Base-by-base conservation (phyloP, 1,140 invertebrate species). In the Bursaphelenchus mucronatus region DNA sequence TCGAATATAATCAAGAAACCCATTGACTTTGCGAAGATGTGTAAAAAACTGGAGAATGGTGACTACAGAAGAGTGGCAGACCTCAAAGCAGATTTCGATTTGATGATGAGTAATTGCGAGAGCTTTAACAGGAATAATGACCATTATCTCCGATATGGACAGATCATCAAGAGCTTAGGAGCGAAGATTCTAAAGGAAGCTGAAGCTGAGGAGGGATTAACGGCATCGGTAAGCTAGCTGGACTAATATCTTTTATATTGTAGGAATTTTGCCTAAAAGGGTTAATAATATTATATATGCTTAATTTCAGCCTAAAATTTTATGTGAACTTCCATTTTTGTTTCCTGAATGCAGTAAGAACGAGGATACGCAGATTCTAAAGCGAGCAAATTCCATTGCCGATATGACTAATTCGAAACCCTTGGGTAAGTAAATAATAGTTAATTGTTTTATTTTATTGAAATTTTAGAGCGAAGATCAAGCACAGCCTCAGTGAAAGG, bases 101-200 rank as follows among this genome's bases (percentile, higher is more conserved):
- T 73, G 15, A 71, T 71, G 67, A 74, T 74, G 52, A 46, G 63
- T 30, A 71, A 71, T 50, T 71, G 70, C 50, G 65, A 55, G 11
- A 69, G 10, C 6, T 71, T 74, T 46, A 74, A 71, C 55, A 53
- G 41, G 8, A 45, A 62, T 17, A 71, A 71, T 51, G 45, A 50
- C 9, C 59, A 56, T 17, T 71, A 61, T 57, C 64, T 50, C 15
- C 45, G 51, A 30, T 71, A 71, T 45, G 70, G 70, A 3, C 52
- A 73, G 19, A 68, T 61, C n/a, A 57, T 57, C 13, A n/a, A 51
- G n/a, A 51, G 52, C n/a, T 57, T 70, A 11, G 69, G 69, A 53
- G 3, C 52, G 1, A 56, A 64, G 21, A 67, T 68, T 21, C 41
- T 70, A n/a, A 70, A 58, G 46, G 40, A 50, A 9, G 69, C 69